Evolutionary conservation across 2,113 vertebrate species (phyloP).

Genomic region (Narcine bancroftii): DNA sequence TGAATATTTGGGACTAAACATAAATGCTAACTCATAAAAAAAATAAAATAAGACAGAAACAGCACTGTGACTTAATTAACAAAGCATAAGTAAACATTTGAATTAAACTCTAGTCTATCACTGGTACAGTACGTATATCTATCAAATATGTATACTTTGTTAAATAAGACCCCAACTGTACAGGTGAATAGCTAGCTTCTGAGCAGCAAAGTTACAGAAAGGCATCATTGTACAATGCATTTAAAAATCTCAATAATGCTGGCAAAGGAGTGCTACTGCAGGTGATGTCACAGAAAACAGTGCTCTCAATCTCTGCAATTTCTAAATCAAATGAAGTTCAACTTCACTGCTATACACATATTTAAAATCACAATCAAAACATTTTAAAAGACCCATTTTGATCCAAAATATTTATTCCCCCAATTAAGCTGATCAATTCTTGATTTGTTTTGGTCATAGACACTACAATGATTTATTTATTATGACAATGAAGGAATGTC

Average conservation of each 20-base stretch:
- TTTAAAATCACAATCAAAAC: background rate
- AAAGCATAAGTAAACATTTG: background rate
- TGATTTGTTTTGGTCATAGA: conserved; percentile 19
- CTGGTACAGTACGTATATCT: background rate
- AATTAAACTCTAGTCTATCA: conserved; percentile 10
- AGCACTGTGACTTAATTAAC: background rate
- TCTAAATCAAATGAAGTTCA: conserved; percentile 21
- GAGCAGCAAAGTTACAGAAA: conserved; percentile 33
- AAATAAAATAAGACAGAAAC: conserved; percentile 1
- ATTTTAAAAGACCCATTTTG: background rate
- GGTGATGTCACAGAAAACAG: conserved; percentile 26
- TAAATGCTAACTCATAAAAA: conserved; percentile 19
- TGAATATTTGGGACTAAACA: conserved; percentile 8
- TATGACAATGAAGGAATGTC: conserved; percentile 19
- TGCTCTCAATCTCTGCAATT: conserved; percentile 26
- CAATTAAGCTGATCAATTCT: conserved; percentile 27
- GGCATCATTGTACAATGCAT: conserved; percentile 30
- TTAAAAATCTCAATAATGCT: conserved; percentile 9
- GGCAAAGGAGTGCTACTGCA: background rate
- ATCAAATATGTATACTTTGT: conserved; percentile 20
- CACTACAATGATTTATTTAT: background rate
- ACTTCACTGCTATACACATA: conserved; percentile 1
- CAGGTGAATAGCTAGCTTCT: conserved; percentile 12
- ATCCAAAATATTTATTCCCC: background rate
- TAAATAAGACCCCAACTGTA: background rate